Evolutionary conservation across 2,797 vertebrate species (phyloP), one percentile per base, ranked within the genome.

Genomic region (Iguana delicatissima): DNA sequence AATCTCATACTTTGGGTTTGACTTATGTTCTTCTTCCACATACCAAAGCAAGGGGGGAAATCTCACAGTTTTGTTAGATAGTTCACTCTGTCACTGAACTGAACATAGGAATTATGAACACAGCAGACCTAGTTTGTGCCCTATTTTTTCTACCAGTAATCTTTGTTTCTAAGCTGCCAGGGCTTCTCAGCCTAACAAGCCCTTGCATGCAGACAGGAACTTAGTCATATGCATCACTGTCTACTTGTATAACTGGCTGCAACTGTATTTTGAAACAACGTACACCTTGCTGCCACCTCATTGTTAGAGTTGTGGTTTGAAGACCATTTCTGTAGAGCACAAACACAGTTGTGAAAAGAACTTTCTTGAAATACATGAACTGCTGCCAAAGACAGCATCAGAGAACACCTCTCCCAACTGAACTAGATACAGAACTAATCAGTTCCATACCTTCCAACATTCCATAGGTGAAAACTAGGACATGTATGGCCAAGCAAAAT

Each of bases 191-290:
- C 73, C 81, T 2, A 46, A 87, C 90, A 84, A 79, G 85, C 50
- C 59, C 52, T 84, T 84, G 46, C 80, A 91, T 91, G 90, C 59
- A 79, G 35, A 77, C 72, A 87, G 85, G 85, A 91, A 79, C 80
- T 87, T 84, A 91, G n/a, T 87, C 85, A 87, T 84, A 20, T 77
- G 72, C 62, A 69, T 69, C 42, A 57, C 24, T 69, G 50, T 12
- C 2, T 76, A 83, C 26, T 82, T 64, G 57, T 59, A 29, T 29
- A 64, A 72, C 55, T 84, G 80, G 67, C 22, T 80, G 20, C 42
- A 80, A 24, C 10, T 69, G 76, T 24, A 32, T 2, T 79, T 55
- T 84, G 38, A 91, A n/a, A 38, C 55, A 46, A 80, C 81, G 32
- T n/a, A 84, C 35, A 7, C 73, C 59, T 81, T 91, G 80, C 73